Evolutionary conservation across 1,140 invertebrate species (phyloP).

Genomic region (Diorhabda sublineata): DNA sequence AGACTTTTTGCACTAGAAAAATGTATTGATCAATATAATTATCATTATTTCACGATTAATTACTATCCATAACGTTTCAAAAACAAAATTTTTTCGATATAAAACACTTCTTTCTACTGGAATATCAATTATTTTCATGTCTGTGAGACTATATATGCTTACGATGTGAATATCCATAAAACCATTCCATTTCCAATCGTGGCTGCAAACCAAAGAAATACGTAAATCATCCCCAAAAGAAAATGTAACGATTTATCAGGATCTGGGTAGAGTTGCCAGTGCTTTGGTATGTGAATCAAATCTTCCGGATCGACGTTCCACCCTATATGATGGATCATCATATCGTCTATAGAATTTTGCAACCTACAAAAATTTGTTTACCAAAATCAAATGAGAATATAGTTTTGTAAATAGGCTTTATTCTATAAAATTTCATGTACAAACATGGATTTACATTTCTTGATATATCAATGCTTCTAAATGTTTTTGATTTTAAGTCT

Average conservation of each 20-base stretch:
- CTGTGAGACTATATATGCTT: slow-evolving; percentile 54
- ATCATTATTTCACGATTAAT: not conserved
- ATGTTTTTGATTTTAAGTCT: not conserved
- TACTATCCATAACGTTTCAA: not conserved
- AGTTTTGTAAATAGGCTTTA: not conserved
- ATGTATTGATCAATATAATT: no score
- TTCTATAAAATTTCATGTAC: not conserved
- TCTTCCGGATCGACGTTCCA: slow-evolving; percentile 76
- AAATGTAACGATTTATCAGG: slow-evolving; percentile 80
- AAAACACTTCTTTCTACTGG: slow-evolving; percentile 72
- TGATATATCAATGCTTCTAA: not conserved
- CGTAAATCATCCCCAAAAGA: slow-evolving; percentile 74
- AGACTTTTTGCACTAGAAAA: slow-evolving; percentile 70
- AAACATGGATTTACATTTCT: not conserved
- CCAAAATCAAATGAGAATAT: not conserved
- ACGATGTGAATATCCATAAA: slow-evolving; percentile 80
- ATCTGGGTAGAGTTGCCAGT: slow-evolving; percentile 76
- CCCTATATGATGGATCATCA: slow-evolving; percentile 50
- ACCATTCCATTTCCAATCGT: slow-evolving; percentile 83
- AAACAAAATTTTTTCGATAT: not conserved
- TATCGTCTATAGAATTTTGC: slow-evolving; percentile 16
- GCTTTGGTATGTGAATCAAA: slow-evolving; percentile 70
- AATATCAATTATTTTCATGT: slow-evolving; percentile 70
- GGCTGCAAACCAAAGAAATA: slow-evolving; percentile 71
- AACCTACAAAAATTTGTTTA: slow-evolving; percentile 14